Evolutionary conservation across 2,888 invertebrate genomes (phyloP), one percentile per base, ranked within the genome.

Genomic region (Nymphalis urticae): DNA sequence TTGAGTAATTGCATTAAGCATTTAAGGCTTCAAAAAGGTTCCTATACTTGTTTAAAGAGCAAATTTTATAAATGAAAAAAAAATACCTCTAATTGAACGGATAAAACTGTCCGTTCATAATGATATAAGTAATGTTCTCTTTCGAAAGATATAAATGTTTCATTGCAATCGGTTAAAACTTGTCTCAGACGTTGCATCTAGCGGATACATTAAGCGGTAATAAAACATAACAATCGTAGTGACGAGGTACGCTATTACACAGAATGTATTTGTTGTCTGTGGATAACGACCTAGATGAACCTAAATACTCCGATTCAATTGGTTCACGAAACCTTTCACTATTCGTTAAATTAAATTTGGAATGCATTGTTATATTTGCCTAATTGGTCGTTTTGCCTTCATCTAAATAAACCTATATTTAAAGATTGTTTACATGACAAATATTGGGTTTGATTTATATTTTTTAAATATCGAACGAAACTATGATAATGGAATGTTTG

Each of bases 221-320:
- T 59, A 71, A 68, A 68, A 70, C 68, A 68, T 66, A 73, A 74
- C 74, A 73, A 72, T 74, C 68, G 71, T 64, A 53, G 65, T 24
- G 69, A 67, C 69, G 66, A 67, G 68, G 66, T 66, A 53, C 60
- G 69, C 70, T 71, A 69, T 70, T 62, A 73, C 68, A 68, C 13
- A 42, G 36, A 42, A 42, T 42, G 63, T 59, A 64, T 71, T 73
- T 70, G 66, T 72, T 71, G 72, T 68, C 62, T 70, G 59, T 68
- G 64, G 70, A 62, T 65, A 72, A 69, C 69, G 53, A 53, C 21
- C 32, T 56, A 27, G 54, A 54, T 54, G 56, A 16, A 32, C 56
- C 21, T 32, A 32, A 36, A 32, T 56, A 56, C 32, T 32, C 2
- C 32, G 66, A 69, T 68, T 59, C 59, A 6, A 50, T 65, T 65